Conservation (phyloP, 2,797 vertebrate species). For the Periparus ater region DNA sequence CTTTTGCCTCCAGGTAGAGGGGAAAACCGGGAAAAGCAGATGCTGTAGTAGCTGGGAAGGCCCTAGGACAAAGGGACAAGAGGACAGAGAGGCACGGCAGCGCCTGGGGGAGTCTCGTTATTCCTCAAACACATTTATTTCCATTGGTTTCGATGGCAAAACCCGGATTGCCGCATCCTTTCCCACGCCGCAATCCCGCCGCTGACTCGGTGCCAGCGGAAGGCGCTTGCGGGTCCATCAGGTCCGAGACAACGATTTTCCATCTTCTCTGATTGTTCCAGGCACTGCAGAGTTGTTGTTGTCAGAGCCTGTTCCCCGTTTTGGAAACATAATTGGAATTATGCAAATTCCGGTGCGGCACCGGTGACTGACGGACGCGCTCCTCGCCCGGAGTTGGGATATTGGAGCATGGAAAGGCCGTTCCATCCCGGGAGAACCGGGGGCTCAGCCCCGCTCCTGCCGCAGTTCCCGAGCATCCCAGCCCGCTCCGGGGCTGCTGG, state of each 20-base stretch:
- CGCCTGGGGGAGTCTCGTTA: background rate
- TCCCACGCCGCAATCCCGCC: background rate
- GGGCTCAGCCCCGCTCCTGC: background rate
- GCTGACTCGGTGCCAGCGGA: background rate
- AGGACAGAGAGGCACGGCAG: background rate
- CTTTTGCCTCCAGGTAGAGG: background rate
- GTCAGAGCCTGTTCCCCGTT: background rate
- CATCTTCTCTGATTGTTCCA: background rate
- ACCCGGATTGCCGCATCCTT: background rate
- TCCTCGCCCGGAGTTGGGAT: background rate
- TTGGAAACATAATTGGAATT: slow-evolving; percentile 32
- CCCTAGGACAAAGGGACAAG: background rate
- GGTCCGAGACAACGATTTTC: background rate
- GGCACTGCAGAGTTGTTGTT: background rate
- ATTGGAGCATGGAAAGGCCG: fast-evolving
- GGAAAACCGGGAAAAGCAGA: background rate
- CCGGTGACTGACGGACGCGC: background rate
- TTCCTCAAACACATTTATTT: fast-evolving
- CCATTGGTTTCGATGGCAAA: background rate
- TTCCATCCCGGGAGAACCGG: fast-evolving
- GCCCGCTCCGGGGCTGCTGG: fast-evolving
- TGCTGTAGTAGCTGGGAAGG: background rate
- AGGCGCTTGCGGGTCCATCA: background rate
- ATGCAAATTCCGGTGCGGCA: background rate
- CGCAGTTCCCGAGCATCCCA: fast-evolving